Evolutionary conservation across 2,797 vertebrate genomes (phyloP), one percentile per base, ranked within the genome.

Genomic region (Gouania willdenowi): DNA sequence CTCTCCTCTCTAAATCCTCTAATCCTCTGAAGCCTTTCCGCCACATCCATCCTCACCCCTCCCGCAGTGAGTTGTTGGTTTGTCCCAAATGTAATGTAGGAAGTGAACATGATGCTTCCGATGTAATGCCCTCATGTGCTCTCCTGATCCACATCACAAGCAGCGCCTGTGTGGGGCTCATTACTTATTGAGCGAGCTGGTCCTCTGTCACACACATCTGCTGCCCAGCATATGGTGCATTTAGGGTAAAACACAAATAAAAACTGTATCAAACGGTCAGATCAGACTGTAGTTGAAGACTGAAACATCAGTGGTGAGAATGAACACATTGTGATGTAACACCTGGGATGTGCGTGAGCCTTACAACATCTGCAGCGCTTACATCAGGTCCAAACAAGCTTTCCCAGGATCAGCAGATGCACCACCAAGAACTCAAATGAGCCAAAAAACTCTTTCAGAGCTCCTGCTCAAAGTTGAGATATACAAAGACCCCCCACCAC

Each of bases 1-100:
- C 6, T 19, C 19, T n/a, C n/a, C n/a, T 20, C 19, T 19, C 5
- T 53, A 84, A 86, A 82, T 83, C 83, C 78, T n/a, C 55, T 85
- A 85, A 87, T 86, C 82, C 82, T 41, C 56, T 41, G 70, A 60
- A 68, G 34, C 70, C 45, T 15, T 26, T 19, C 56, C 25, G 50
- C 43, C 55, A 15, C 70, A 56, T 64, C 41, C 64, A 44, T 42
- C 54, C 55, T 58, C 57, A 47, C 67, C 77, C 70, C 65, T 64
- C 47, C 53, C 19, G 1, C 51, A 52, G 39, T 19, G 42, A 61
- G 50, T 16, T 34, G 47, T 53, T 81, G 75, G 72, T 79, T 66
- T 50, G 15, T 36, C 48, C 69, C 64, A 62, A 73, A 74, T 31
- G 10, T 52, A 53, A 69, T 40, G 51, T 57, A 75, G 56, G 69